Evolutionary conservation across 2,888 invertebrate species (phyloP).

Genomic region (Eupithecia inturbata): DNA sequence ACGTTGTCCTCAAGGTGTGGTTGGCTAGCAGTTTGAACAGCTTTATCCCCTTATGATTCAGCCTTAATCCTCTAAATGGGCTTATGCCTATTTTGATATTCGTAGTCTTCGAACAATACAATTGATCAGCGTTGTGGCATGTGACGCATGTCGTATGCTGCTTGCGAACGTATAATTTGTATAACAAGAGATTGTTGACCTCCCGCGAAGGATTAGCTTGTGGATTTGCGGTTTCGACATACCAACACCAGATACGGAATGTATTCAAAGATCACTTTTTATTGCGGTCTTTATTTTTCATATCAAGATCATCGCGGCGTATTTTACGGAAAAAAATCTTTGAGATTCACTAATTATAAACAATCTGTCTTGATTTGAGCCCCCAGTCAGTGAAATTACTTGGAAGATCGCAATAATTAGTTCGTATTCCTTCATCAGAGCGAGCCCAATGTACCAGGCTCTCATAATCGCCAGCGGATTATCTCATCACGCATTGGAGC

Average conservation of each 20-base stretch:
- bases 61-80: neutral
- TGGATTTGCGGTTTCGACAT: constrained; percentile 40
- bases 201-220: constrained; percentile 44
- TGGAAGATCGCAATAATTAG: constrained; percentile 31
- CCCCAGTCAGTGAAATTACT: neutral
- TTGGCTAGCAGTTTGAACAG: neutral
- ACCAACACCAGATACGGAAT: constrained; percentile 38
- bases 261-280: constrained; percentile 12
- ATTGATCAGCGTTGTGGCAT: constrained; percentile 37
- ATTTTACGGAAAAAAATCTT: neutral
- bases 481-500: constrained; percentile 48
- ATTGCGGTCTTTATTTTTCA: neutral
- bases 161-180: constrained; percentile 40
- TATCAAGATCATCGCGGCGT: neutral
- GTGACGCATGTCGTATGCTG: constrained; percentile 41
- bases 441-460: constrained; percentile 53
- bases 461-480: constrained; percentile 52
- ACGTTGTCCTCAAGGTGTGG: constrained; percentile 33
- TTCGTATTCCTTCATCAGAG: constrained; percentile 57
- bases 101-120: constrained; percentile 27
- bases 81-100: constrained; percentile 2
- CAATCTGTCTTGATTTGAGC: neutral
- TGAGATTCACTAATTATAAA: neutral
- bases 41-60: constrained; percentile 3
- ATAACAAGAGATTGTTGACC: constrained; percentile 49